Evolutionary conservation across 92 coral and sea anemone genomes (phyloP).

Genomic region (Phenganax stokvisi): DNA sequence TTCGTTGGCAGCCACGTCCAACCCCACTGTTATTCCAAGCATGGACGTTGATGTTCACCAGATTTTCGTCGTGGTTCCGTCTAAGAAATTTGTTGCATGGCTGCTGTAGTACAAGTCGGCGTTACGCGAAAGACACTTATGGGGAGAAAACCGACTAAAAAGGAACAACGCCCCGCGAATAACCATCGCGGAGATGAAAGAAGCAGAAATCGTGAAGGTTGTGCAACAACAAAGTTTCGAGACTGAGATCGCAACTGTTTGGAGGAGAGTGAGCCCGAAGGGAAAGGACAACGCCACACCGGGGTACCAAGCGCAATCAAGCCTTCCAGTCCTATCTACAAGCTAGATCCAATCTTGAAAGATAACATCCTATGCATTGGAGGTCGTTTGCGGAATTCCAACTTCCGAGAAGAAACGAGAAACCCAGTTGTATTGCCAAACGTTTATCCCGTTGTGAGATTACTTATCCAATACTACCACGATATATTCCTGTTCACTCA

Average conservation of each 20-base stretch:
- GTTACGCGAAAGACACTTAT: constrained; percentile 18
- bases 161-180: background rate
- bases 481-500: background rate
- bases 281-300: background rate
- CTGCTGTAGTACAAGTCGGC: constrained; percentile 16
- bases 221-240: constrained; percentile 24
- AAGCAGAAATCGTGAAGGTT: constrained; percentile 25
- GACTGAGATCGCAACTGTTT: constrained; percentile 7
- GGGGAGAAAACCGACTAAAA: background rate
- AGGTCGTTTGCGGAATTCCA: background rate
- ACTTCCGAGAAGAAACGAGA: background rate
- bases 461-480: background rate
- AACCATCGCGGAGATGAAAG: constrained; percentile 13
- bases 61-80: constrained; percentile 36
- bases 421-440: background rate
- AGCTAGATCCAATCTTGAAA: background rate
- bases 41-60: constrained; percentile 2
- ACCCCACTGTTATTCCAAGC: background rate
- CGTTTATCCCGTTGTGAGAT: background rate
- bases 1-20: constrained; percentile 2
- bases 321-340: background rate
- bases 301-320: background rate
- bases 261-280: background rate
- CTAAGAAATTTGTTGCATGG: constrained; percentile 40
- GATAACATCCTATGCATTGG: background rate